These are phyloP conservation scores for Archilochus colubris DNA, from an alignment of 2,113 vertebrate species.

Conservation along the genomic window DNA sequence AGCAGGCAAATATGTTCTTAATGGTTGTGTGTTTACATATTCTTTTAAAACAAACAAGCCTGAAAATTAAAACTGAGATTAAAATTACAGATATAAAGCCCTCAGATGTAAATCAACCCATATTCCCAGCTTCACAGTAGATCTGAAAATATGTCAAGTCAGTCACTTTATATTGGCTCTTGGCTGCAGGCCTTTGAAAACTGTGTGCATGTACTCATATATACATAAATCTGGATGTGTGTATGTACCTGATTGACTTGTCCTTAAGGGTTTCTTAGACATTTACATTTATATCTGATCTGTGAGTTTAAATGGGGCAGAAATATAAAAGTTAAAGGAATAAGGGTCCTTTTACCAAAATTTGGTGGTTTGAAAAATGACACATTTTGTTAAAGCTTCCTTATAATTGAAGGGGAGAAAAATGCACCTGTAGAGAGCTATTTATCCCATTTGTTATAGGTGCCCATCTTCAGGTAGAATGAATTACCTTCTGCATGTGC, in stretches of 20 bases:
- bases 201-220: accelerated
- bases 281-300: background rate
- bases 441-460: background rate
- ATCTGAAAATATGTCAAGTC: background rate
- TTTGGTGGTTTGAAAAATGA: background rate
- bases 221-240: background rate
- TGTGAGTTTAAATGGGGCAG: background rate
- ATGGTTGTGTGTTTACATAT: background rate
- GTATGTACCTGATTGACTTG: background rate
- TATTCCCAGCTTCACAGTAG: background rate
- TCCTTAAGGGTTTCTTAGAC: background rate
- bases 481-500: background rate
- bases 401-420: background rate
- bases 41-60: background rate
- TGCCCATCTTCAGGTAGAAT: background rate
- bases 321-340: background rate
- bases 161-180: background rate
- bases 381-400: background rate
- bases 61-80: background rate
- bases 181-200: background rate
- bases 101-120: background rate
- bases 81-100: background rate
- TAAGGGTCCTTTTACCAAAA: background rate
- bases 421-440: background rate
- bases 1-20: background rate